Base-by-base conservation (phyloP, 35 echinoderm and acorn worm genomes). In the Hemicentrotus pulcherrimus region DNA sequence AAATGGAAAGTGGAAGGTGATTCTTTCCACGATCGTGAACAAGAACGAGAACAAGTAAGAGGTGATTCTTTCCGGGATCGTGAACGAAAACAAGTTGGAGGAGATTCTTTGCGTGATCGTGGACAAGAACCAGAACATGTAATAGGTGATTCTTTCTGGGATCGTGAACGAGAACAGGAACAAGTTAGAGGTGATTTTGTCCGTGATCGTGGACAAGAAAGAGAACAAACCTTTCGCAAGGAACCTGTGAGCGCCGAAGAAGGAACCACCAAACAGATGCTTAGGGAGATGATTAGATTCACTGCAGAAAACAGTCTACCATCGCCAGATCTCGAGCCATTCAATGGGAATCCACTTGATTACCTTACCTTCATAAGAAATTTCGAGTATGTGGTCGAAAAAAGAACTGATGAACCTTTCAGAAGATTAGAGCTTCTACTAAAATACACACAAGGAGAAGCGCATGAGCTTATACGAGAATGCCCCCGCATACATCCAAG, bases 311-410 rank as follows among this genome's bases (percentile, higher is more conserved):
- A 91, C 46, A 4, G 89, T 31, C 95, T 98, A n/a, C 96, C 96
- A 35, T 47, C 48, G 48, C 95, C 92, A 90, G 59, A 86, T 6
- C 41, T 95, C 7, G 61, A 88, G 32, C 31, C 92, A 48, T 98
- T 96, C 47, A 86, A 87, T 91, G 97, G 96, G 41, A 94, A 96
- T 61, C 48, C 95, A 10, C 92, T 96, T 46, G 88, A 92, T 91
- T 97, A 94, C 32, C 78, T 94, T 31, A 46, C 86, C 14, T 97
- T 97, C 85, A 95, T 94, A 60, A 91, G 91, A 18, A 95, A 92
- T 31, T 98, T 98, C 31, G 48, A 97, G 32, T 94, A 58, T 95
- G 91, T 94, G 30, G 95, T 98, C 5, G 96, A 96, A 88, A 90
- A 70, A 22, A 96, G 92, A 32, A 88, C 90, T 31, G 48, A 92